Percentiles rank a stretch among this genome's conserved stretches.
Evolutionary conservation across 2,113 vertebrate genomes (phyloP).

Genomic region (Suncus etruscus): DNA sequence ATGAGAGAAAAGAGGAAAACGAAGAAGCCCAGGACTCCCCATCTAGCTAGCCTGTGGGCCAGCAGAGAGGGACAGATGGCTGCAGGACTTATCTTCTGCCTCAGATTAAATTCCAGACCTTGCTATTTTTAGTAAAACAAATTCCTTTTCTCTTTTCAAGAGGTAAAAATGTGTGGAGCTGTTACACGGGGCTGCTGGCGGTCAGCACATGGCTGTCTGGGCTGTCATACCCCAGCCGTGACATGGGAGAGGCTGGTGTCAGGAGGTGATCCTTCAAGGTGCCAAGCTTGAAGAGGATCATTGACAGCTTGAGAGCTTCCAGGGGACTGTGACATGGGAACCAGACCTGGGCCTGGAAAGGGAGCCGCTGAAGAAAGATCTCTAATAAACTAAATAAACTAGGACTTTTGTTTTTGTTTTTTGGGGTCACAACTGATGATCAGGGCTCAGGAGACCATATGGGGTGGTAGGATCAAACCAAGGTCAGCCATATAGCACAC

Average conservation of each 20-base stretch:
- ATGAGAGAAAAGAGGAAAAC: fast-evolving
- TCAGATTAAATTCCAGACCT: constrained; percentile 77
- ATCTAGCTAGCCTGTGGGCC: background rate
- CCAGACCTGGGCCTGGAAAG: background rate
- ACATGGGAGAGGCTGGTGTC: background rate
- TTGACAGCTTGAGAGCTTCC: constrained; percentile 32
- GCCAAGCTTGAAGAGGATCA: constrained; percentile 45
- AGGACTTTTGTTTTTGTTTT: background rate
- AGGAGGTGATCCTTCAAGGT: background rate
- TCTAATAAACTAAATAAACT: background rate
- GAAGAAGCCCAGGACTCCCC: background rate
- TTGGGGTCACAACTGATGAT: no score
- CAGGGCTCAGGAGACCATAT: no score
- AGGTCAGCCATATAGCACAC: no score
- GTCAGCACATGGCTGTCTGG: background rate
- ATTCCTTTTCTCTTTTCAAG: constrained; percentile 69
- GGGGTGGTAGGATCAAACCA: no score
- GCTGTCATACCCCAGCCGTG: background rate
- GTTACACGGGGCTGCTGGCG: constrained; percentile 5
- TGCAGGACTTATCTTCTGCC: constrained; percentile 64
- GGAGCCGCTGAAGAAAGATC: background rate
- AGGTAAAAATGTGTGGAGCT: constrained; percentile 45
- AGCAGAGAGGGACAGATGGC: constrained; percentile 24
- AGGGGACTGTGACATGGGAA: background rate
- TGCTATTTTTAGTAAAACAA: constrained; percentile 74